These are phyloP conservation scores for Pituophis catenifer DNA, from an alignment of 2,113 vertebrate genomes.

Conservation along the genomic window DNA sequence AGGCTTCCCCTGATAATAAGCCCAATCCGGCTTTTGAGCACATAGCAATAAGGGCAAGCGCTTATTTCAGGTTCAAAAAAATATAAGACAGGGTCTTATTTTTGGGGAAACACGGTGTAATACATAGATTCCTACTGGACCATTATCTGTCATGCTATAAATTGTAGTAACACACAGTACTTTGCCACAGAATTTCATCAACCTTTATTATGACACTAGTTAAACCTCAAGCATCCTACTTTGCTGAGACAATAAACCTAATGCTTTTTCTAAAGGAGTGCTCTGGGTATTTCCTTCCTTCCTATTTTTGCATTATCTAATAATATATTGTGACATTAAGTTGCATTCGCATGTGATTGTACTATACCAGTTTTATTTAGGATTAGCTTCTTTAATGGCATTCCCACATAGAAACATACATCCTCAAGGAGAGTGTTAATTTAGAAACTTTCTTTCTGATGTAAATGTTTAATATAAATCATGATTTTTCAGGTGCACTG, in stretches of 20 bases:
- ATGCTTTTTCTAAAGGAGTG: conserved; percentile 21
- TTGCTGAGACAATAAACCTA: not conserved
- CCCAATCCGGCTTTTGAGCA: no score
- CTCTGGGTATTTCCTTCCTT: conserved; percentile 27
- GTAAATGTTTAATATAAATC: not conserved
- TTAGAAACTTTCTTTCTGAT: not conserved
- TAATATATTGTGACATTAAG: not conserved
- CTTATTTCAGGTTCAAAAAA: no score
- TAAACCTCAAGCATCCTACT: not conserved
- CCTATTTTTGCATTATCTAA: conserved; percentile 21
- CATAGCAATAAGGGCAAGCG: no score
- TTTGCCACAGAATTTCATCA: conserved; percentile 6
- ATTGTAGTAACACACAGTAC: not conserved
- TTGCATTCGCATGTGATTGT: not conserved
- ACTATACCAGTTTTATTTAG: not conserved
- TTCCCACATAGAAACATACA: not conserved
- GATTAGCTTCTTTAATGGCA: not conserved
- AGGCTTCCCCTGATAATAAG: no score
- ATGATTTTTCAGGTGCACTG: not conserved
- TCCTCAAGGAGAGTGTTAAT: not conserved
- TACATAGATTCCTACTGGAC: not conserved
- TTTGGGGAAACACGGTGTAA: not conserved
- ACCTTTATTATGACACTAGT: conserved; percentile 18
- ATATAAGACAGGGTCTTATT: no score
- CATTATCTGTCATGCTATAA: not conserved